Conservation (phyloP, 2,797 vertebrate species). For the Odontamblyopus rebecca region DNA sequence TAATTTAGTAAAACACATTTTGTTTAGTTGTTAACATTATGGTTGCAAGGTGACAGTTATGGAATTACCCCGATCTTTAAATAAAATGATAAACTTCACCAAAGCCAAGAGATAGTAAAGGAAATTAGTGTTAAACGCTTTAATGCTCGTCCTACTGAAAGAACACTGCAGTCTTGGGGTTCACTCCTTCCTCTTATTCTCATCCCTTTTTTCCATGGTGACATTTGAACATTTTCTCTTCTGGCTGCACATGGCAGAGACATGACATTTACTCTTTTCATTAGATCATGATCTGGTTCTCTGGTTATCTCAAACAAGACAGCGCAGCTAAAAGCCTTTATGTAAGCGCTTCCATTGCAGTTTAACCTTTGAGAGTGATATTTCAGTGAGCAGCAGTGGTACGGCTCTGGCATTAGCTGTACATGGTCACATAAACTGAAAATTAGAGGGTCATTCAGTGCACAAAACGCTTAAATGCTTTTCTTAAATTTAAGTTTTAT, state of each 20-base stretch:
- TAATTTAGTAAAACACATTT: too few species aligned
- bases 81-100: too few species aligned
- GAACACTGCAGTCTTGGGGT: not conserved
- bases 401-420: not conserved
- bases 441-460: not conserved
- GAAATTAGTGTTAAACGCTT: not conserved
- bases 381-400: slow-evolving; percentile 17
- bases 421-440: not conserved
- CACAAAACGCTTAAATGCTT: too few species aligned
- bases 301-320: slow-evolving; percentile 36
- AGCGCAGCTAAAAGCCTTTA: slow-evolving; percentile 25
- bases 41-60: too few species aligned
- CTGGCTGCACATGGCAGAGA: slow-evolving; percentile 39
- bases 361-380: slow-evolving; percentile 44
- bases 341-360: slow-evolving; percentile 30
- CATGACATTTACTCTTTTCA: slow-evolving; percentile 64
- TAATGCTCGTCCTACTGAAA: not conserved
- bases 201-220: slow-evolving; percentile 18
- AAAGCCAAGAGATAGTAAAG: too few species aligned
- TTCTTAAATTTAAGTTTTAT: not conserved
- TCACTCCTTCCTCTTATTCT: not conserved
- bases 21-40: too few species aligned
- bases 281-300: slow-evolving; percentile 36
- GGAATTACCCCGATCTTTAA: too few species aligned
- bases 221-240: slow-evolving; percentile 58